phyloP scores from a whole-genome alignment of 23 tunicate species.

The Oikopleura dioica region DNA sequence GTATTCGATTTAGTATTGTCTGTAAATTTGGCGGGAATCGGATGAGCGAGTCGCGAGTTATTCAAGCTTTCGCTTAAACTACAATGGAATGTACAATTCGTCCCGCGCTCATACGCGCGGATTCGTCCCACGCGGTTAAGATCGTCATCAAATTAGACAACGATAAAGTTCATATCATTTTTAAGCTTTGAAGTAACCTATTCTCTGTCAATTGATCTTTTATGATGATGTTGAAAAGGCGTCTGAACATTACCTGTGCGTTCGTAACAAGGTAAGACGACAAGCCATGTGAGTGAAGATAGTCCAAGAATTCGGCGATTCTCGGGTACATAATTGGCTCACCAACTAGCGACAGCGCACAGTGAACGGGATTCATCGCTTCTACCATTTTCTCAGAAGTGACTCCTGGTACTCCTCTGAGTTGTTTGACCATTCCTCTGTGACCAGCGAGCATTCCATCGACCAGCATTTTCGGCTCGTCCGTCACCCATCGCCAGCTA shows the following conservation, averaged over 20 bases:
- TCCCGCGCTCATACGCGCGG: no score
- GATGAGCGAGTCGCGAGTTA: no score
- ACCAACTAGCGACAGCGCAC: constrained; percentile 82
- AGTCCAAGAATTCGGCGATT: constrained; percentile 33
- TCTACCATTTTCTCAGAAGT: constrained; percentile 65
- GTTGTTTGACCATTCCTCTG: constrained; percentile 71
- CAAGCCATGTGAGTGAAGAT: constrained; percentile 63
- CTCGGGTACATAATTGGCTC: constrained; percentile 95
- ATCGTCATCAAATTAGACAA: no score
- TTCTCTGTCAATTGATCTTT: no score
- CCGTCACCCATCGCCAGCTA: constrained; percentile 88
- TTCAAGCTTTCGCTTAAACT: no score
- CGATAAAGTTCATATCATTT: no score
- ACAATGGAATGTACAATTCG: no score
- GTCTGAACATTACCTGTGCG: constrained; percentile 25
- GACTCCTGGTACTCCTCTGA: constrained; percentile 96
- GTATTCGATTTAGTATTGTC: no score
- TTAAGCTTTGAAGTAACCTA: no score
- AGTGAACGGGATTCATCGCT: constrained; percentile 70
- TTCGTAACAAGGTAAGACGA: constrained; percentile 83
- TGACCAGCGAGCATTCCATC: constrained; percentile 52
- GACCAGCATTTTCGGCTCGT: constrained; percentile 39
- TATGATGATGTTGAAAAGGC: no score
- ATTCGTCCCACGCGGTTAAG: no score
- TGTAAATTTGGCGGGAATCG: no score